phyloP scores from a whole-genome alignment of 2,888 invertebrate species.

The Catonia carolina region DNA sequence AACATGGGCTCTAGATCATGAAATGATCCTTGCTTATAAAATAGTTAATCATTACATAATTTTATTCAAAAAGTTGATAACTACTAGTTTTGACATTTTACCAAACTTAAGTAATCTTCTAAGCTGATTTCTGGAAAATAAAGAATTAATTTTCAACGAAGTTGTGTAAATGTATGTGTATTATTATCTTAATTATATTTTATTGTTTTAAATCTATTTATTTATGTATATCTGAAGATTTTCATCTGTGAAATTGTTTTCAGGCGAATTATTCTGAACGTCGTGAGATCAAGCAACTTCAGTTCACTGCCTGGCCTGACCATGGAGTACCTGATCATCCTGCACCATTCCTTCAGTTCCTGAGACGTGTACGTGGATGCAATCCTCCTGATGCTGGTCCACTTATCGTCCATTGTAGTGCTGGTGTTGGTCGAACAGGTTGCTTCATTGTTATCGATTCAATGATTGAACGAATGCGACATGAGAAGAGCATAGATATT shows the following conservation, averaged over 20 bases:
- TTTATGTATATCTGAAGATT: background rate
- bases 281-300: slow-evolving; percentile 92
- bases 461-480: slow-evolving; percentile 94
- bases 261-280: slow-evolving; percentile 70
- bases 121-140: too few species aligned
- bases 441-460: slow-evolving; percentile 99
- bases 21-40: too few species aligned
- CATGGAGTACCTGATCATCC: slow-evolving; percentile 99
- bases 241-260: slow-evolving; percentile 18
- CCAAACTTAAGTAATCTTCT: too few species aligned
- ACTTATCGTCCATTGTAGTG: slow-evolving; percentile 46
- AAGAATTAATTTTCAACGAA: too few species aligned
- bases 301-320: slow-evolving; percentile 99
- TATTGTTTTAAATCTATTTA: background rate
- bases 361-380: slow-evolving; percentile 54
- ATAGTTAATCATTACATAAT: too few species aligned
- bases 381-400: slow-evolving; percentile 46
- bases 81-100: too few species aligned
- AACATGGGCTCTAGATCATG: too few species aligned
- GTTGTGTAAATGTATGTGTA: background rate
- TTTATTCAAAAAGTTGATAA: too few species aligned
- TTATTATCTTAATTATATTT: background rate
- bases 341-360: slow-evolving; percentile 95
- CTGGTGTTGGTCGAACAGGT: slow-evolving; percentile 87
- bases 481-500: slow-evolving; percentile 97